These are phyloP conservation scores for Drosophila stalkeri DNA, from an alignment of 2,888 invertebrate species.

Conservation along the genomic window DNA sequence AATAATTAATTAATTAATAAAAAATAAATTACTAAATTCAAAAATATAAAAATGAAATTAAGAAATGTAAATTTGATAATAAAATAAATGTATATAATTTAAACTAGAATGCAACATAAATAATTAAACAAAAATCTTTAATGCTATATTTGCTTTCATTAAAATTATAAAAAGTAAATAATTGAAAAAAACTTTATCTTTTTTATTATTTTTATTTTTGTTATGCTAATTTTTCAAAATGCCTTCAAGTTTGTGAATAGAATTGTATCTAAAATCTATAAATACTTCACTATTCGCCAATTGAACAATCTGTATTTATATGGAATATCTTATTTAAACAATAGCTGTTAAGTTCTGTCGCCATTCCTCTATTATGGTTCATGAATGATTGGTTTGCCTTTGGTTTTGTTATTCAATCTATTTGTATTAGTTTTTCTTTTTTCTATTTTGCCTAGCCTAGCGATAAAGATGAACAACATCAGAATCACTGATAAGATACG, in stretches of 20 bases:
- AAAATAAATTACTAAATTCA: too few species aligned
- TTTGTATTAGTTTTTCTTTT: slow-evolving; percentile 15
- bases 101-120: too few species aligned
- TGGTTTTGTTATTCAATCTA: slow-evolving; percentile 49
- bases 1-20: too few species aligned
- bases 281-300: slow-evolving; percentile 6
- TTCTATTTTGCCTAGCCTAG: slow-evolving; percentile 49
- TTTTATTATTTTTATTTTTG: too few species aligned
- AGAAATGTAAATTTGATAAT: too few species aligned
- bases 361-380: slow-evolving; percentile 26
- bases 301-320: slow-evolving; percentile 17
- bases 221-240: not conserved
- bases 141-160: too few species aligned
- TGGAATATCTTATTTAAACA: slow-evolving; percentile 18
- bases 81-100: too few species aligned
- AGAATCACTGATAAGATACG: slow-evolving; percentile 72
- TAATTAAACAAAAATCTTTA: too few species aligned
- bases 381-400: slow-evolving; percentile 47
- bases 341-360: slow-evolving; percentile 20
- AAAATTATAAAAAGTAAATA: too few species aligned
- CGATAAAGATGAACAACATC: slow-evolving; percentile 58
- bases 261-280: slow-evolving; percentile 2
- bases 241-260: not conserved
- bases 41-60: too few species aligned
- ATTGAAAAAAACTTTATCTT: too few species aligned